A percentile compares a stretch with the other conserved stretches of the same genome.
These are phyloP conservation scores for Anabacerthia variegaticeps DNA, from an alignment of 2,797 vertebrate genomes.

Conservation along the genomic window DNA sequence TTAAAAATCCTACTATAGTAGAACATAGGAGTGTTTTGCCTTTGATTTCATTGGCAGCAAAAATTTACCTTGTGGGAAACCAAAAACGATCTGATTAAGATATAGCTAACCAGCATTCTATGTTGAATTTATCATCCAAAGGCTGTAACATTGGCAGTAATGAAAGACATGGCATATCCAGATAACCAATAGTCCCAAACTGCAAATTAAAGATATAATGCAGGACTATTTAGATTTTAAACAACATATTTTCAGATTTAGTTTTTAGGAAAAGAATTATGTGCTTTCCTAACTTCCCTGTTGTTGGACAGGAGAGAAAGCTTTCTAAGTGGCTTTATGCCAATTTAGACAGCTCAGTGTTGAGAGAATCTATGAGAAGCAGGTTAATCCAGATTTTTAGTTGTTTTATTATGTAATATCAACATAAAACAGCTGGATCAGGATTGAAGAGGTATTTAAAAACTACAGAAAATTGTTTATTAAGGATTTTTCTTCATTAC, in stretches of 20 bases:
- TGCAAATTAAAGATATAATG: not conserved
- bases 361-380: constrained; percentile 9
- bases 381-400: constrained; percentile 44
- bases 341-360: not conserved
- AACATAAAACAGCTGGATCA: constrained; percentile 55
- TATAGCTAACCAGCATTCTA: not conserved
- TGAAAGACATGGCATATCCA: not conserved
- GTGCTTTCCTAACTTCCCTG: not conserved
- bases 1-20: not conserved
- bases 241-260: not conserved
- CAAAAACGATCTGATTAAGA: not conserved
- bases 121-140: not conserved
- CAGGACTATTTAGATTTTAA: not conserved
- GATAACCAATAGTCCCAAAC: not conserved
- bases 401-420: constrained; percentile 53
- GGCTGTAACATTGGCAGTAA: not conserved
- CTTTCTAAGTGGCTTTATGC: constrained; percentile 44
- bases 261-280: not conserved
- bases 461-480: constrained; percentile 4
- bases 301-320: not conserved
- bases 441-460: constrained; percentile 33
- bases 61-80: not conserved
- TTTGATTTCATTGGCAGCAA: not conserved
- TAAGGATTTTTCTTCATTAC: constrained; percentile 47
- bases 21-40: not conserved